Percentiles rank a stretch among this genome's conserved stretches.
These are phyloP conservation scores for Pollenia amentaria DNA, from an alignment of 2,888 invertebrate genomes.

Conservation along the genomic window DNA sequence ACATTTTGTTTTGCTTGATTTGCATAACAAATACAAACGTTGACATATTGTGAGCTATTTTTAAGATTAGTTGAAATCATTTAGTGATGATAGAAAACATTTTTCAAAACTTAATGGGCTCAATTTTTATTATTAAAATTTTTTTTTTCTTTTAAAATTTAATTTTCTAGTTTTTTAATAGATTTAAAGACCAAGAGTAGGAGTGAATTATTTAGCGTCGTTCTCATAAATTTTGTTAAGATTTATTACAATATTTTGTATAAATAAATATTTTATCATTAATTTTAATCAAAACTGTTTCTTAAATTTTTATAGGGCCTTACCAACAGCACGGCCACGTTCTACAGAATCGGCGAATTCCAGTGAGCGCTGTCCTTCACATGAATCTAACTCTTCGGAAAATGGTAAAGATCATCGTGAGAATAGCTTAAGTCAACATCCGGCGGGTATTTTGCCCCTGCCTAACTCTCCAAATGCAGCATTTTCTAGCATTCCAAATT, in stretches of 20 bases:
- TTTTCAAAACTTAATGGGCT: constrained; percentile 71
- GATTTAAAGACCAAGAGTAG: constrained; percentile 21
- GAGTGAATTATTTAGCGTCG: constrained; percentile 46
- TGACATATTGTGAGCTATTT: constrained; percentile 81
- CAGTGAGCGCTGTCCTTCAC: constrained; percentile 91
- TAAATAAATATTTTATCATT: neutral
- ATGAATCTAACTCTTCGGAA: constrained; percentile 90
- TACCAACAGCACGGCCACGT: constrained; percentile 83
- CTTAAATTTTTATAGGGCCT: constrained; percentile 79
- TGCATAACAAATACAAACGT: constrained; percentile 82
- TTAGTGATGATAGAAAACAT: constrained; percentile 74
- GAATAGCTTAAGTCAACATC: constrained; percentile 59
- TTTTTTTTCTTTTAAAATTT: constrained; percentile 29
- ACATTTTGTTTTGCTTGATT: constrained; percentile 75
- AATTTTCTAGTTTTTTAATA: neutral
- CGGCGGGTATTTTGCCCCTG: constrained; percentile 75
- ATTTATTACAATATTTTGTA: constrained; percentile 54
- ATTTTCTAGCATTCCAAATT: constrained; percentile 85
- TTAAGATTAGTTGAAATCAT: constrained; percentile 74
- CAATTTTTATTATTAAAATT: constrained; percentile 58
- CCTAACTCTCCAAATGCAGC: constrained; percentile 76
- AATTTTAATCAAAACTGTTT: neutral
- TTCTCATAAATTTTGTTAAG: constrained; percentile 34
- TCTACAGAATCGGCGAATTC: constrained; percentile 84
- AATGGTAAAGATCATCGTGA: constrained; percentile 84